These are phyloP conservation scores for Nephrotoma guestfalica DNA, from an alignment of 2,888 invertebrate species.

Conservation along the genomic window DNA sequence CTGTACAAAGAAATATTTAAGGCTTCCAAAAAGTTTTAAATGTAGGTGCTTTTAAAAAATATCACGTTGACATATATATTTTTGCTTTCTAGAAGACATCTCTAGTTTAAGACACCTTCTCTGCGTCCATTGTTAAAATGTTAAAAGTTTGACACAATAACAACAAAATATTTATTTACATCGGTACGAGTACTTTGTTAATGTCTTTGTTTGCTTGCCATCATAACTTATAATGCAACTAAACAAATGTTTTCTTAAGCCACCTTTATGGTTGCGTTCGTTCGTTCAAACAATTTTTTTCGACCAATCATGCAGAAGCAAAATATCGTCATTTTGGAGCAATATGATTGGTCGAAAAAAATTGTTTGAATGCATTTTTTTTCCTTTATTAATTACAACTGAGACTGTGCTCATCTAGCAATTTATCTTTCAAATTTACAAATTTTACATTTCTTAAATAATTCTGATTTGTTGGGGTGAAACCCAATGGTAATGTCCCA, in stretches of 20 bases:
- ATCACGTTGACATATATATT: not conserved
- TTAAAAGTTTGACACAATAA: not conserved
- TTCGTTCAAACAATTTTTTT: no score
- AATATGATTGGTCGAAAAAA: no score
- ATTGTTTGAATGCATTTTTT: no score
- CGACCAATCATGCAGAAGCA: no score
- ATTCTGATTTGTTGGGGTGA: no score
- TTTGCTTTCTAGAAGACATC: not conserved
- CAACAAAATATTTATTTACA: not conserved
- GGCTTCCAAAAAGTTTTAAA: not conserved
- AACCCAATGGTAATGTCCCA: no score
- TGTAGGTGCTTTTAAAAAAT: not conserved
- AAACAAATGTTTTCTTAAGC: not conserved
- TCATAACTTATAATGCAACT: not conserved
- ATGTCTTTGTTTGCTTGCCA: not conserved
- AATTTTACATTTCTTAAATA: no score
- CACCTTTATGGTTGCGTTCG: no score
- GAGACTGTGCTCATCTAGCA: no score
- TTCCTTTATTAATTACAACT: no score
- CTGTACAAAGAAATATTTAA: not conserved
- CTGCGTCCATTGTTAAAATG: not conserved
- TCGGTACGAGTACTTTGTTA: not conserved
- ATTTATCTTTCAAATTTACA: no score
- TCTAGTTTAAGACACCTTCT: not conserved
- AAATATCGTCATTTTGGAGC: no score